Conservation (phyloP, 2,113 vertebrate species). For the Thermophis baileyi region DNA sequence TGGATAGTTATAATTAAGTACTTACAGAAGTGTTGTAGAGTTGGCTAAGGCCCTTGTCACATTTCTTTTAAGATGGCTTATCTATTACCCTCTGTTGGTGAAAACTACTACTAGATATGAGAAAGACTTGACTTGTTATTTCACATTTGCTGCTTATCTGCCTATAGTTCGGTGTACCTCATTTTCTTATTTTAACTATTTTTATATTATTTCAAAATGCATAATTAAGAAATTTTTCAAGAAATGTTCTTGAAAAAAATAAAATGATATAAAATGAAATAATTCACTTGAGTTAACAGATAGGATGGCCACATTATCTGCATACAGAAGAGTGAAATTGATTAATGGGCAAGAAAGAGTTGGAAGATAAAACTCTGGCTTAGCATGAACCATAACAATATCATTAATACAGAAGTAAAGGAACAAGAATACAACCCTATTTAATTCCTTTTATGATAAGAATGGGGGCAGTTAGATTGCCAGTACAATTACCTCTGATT, state of each 20-base stretch:
- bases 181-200: neutral
- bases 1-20: neutral
- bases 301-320: neutral
- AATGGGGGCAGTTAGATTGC: neutral
- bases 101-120: neutral
- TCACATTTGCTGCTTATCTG: neutral
- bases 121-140: neutral
- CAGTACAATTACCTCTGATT: neutral
- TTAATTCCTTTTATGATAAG: neutral
- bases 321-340: neutral
- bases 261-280: neutral
- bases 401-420: neutral
- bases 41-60: neutral
- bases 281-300: neutral
- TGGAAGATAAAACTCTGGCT: neutral
- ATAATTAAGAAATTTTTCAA: neutral
- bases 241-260: neutral
- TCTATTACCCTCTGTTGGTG: neutral
- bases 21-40: neutral
- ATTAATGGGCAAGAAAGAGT: neutral
- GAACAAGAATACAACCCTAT: neutral
- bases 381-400: neutral
- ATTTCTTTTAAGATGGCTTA: neutral
- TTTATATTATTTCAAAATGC: neutral
- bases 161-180: neutral